These are phyloP conservation scores for Trogon melanurus DNA, from an alignment of 2,113 vertebrate species.

Conservation along the genomic window DNA sequence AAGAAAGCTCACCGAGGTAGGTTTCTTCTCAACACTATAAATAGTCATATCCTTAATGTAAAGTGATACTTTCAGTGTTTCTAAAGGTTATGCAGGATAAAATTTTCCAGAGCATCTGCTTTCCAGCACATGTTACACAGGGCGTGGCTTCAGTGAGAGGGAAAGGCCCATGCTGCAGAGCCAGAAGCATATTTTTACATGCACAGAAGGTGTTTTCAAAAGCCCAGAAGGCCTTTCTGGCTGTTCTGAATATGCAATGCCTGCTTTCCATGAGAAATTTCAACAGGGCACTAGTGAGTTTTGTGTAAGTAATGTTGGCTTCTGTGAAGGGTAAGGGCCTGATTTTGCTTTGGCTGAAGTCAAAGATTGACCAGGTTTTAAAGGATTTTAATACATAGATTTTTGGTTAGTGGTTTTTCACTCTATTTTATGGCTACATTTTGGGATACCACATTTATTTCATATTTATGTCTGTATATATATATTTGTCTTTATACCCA, in stretches of 20 bases:
- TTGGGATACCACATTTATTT: neutral
- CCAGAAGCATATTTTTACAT: neutral
- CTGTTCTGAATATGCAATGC: neutral
- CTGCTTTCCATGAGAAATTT: neutral
- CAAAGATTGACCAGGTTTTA: neutral
- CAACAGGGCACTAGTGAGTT: neutral
- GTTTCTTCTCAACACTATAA: neutral
- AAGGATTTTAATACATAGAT: neutral
- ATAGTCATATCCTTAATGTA: neutral
- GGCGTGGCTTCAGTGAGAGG: neutral
- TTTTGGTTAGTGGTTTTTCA: neutral
- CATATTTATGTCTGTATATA: neutral
- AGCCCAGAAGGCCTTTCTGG: neutral
- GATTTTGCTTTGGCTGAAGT: neutral
- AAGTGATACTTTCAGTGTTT: neutral
- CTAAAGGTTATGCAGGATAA: neutral
- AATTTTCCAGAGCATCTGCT: neutral
- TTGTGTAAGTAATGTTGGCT: neutral
- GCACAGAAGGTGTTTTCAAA: neutral
- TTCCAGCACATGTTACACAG: neutral
- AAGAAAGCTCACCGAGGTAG: slow-evolving; percentile 92
- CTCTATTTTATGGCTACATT: neutral
- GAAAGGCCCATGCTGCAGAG: neutral
- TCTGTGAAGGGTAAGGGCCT: neutral
- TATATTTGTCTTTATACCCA: too few species aligned